phyloP scores from a whole-genome alignment of 2,888 invertebrate genomes.

The Caenorhabditis sp. region DNA sequence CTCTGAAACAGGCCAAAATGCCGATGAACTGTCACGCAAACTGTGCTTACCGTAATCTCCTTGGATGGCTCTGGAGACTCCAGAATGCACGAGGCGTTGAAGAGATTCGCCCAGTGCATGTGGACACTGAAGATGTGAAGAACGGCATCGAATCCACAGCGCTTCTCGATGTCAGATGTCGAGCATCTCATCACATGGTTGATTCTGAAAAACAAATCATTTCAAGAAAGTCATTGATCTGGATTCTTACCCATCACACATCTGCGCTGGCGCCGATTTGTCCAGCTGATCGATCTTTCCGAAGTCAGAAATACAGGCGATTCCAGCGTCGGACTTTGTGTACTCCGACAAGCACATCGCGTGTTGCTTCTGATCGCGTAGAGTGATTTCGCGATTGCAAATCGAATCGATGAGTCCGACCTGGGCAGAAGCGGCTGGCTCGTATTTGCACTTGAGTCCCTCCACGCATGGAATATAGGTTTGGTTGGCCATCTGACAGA shows the following conservation, averaged over 20 bases:
- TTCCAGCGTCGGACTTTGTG: slow-evolving; percentile 70
- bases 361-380: slow-evolving; percentile 67
- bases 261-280: slow-evolving; percentile 68
- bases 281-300: slow-evolving; percentile 75
- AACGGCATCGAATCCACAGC: slow-evolving; percentile 81
- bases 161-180: slow-evolving; percentile 66
- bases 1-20: slow-evolving; percentile 42
- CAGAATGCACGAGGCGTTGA: slow-evolving; percentile 72
- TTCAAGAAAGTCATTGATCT: not conserved
- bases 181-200: slow-evolving; percentile 75
- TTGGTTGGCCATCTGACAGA: slow-evolving; percentile 73
- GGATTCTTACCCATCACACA: slow-evolving; percentile 75
- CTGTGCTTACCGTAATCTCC: slow-evolving; percentile 22
- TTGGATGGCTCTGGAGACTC: slow-evolving; percentile 68
- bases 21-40: not conserved
- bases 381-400: slow-evolving; percentile 71
- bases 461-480: slow-evolving; percentile 78
- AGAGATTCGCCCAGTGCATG: slow-evolving; percentile 75
- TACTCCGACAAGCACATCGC: slow-evolving; percentile 71
- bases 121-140: slow-evolving; percentile 80
- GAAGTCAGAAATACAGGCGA: slow-evolving; percentile 75
- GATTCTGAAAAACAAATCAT: slow-evolving; percentile 62
- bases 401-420: slow-evolving; percentile 73
- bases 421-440: slow-evolving; percentile 75
- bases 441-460: slow-evolving; percentile 73